Base-by-base conservation (phyloP, 2,888 invertebrate genomes). In the Trilocha varians region DNA sequence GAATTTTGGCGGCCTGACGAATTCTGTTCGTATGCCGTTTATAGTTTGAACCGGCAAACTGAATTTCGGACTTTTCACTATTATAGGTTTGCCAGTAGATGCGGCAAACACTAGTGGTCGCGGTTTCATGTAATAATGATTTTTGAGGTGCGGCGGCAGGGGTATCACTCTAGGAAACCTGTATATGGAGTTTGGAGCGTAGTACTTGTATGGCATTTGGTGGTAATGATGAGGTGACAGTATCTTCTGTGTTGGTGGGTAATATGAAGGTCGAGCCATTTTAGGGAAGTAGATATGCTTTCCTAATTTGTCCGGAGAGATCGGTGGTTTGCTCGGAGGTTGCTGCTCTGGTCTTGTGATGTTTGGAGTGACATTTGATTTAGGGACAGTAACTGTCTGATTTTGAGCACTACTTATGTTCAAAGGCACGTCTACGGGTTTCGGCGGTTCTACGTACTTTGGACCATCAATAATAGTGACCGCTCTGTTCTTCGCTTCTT, bases 31-130 rank as follows among this genome's bases (percentile, higher is more conserved):
- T 38, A 77, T 75, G 42, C 83, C 83, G 49, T 76, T 85, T 36
- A 83, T 66, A 13, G 78, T 80, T 56, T 84, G 80, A 17, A 73
- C 62, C 5, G 85, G 83, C 39, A 84, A 50, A 46, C 70, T 82
- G 56, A 68, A 65, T 44, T 84, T 79, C 9, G 78, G 73, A 39
- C 59, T 69, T 43, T 71, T 73, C n/a, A 64, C 57, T 35, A 66
- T 41, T 13, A 62, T 48, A 3, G 75, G 70, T 43, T 67, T 66
- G 44, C 58, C 62, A 33, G 65, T 68, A 8, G 83, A 68, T 3
- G 73, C 61, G 35, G 76, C 58, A 50, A 67, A 75, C 8, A 60
- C 49, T 25, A 74, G 48, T 15, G 71, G 71, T 40, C 63, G 65
- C 18, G 56, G 55, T 45, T 69, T 66, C 32, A 62, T 45, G 48